Evolutionary conservation across 1,140 invertebrate species (phyloP).

Genomic region (Phortica variegata): DNA sequence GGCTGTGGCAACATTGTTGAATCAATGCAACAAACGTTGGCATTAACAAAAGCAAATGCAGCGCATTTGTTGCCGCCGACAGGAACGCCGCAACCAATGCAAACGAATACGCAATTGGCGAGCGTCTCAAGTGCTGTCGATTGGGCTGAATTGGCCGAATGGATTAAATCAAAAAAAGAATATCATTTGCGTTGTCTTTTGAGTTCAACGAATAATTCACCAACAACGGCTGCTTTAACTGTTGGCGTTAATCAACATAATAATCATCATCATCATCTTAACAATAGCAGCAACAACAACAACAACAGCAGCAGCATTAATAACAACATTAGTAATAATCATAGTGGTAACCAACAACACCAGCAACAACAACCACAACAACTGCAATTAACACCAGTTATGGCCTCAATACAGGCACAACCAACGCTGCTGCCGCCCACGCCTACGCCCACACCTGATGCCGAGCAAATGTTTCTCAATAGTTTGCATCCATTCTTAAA

Average conservation of each 20-base stretch:
- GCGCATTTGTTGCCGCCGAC: no score
- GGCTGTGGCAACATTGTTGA: neutral
- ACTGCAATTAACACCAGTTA: neutral
- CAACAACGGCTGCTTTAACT: conserved; percentile 3
- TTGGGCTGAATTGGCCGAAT: conserved; percentile 32
- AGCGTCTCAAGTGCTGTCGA: conserved; percentile 22
- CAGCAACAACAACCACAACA: conserved; percentile 8
- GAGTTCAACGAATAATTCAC: neutral
- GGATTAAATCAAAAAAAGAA: conserved; percentile 23
- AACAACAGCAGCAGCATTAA: neutral
- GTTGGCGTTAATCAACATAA: neutral
- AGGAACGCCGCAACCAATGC: no score
- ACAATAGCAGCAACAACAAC: conserved; percentile 2
- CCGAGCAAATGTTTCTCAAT: conserved; percentile 48
- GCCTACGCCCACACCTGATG: conserved; percentile 27
- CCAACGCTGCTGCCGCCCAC: neutral
- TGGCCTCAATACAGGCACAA: conserved; percentile 2
- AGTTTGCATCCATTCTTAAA: conserved; percentile 49
- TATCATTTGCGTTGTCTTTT: no score
- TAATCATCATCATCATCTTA: conserved; percentile 3
- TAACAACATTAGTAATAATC: conserved; percentile 7
- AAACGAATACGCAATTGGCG: no score
- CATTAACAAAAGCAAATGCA: neutral
- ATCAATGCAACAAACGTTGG: neutral
- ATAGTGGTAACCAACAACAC: conserved; percentile 7